Conservation (phyloP, 2,888 invertebrate genomes). For the Chaetogeoica ovagalla region DNA sequence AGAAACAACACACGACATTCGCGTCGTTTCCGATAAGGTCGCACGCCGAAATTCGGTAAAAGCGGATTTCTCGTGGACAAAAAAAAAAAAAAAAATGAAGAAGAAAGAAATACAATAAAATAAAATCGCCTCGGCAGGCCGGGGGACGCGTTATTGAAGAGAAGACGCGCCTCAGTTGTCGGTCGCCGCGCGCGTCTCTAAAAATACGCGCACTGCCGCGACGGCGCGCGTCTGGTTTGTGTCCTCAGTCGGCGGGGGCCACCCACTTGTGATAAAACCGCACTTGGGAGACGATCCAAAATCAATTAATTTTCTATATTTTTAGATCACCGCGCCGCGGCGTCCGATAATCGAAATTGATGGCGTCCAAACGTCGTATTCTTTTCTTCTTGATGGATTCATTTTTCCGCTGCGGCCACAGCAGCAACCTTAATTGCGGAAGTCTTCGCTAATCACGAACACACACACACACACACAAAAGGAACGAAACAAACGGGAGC, state of each 20-base stretch:
- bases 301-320: constrained; percentile 48
- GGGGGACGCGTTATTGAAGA: too few relatives aligned
- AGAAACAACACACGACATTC: too few relatives aligned
- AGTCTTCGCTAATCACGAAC: constrained; percentile 40
- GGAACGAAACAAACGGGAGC: neutral
- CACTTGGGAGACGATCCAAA: constrained; percentile 45
- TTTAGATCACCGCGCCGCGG: constrained; percentile 22
- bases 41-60: too few relatives aligned
- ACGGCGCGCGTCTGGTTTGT: constrained; percentile 44
- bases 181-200: constrained; percentile 27
- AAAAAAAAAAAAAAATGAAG: too few relatives aligned
- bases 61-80: too few relatives aligned
- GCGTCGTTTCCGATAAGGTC: too few relatives aligned
- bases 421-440: constrained; percentile 43
- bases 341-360: constrained; percentile 45
- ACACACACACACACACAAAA: neutral
- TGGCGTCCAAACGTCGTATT: constrained; percentile 9
- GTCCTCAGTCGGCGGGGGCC: constrained; percentile 13
- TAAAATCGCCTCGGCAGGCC: too few relatives aligned
- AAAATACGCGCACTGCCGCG: constrained; percentile 20
- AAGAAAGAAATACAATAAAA: too few relatives aligned
- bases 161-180: constrained; percentile 1
- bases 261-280: constrained; percentile 27
- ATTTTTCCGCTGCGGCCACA: constrained; percentile 8
- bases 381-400: constrained; percentile 18